Evolutionary conservation across 2,888 invertebrate species (phyloP).

Genomic region (Hypolimnas misippus): DNA sequence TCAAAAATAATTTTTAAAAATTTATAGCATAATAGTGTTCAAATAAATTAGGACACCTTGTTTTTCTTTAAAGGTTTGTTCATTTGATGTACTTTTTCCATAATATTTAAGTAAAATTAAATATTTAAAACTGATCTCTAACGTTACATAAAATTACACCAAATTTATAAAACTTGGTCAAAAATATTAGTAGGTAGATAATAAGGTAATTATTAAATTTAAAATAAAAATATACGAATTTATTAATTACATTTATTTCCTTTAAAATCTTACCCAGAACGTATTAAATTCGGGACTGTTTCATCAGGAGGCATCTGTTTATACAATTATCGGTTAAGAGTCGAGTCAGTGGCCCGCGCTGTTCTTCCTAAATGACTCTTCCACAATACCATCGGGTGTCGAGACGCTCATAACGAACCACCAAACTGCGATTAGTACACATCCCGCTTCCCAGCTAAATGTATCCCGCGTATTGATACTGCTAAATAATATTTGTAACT

Average conservation of each 20-base stretch:
- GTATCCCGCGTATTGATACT: slow-evolving; percentile 11
- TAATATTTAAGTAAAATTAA: too few species aligned
- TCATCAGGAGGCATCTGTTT: slow-evolving; percentile 77
- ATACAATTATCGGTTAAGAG: slow-evolving; percentile 82
- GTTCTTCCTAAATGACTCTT: slow-evolving; percentile 83
- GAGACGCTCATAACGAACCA: slow-evolving; percentile 62
- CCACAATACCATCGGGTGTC: slow-evolving; percentile 74
- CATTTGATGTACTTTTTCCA: too few species aligned
- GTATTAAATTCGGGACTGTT: slow-evolving; percentile 58
- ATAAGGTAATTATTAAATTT: too few species aligned
- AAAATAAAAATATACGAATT: too few species aligned
- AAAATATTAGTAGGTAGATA: too few species aligned
- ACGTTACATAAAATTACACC: too few species aligned
- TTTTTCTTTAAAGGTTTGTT: too few species aligned
- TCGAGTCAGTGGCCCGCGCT: slow-evolving; percentile 78
- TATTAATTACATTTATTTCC: neutral
- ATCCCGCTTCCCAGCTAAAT: slow-evolving; percentile 51
- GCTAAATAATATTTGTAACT: neutral
- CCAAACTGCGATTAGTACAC: slow-evolving; percentile 68
- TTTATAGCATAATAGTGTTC: neutral
- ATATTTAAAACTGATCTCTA: too few species aligned
- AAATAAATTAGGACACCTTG: too few species aligned
- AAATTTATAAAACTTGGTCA: too few species aligned
- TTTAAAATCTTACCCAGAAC: neutral
- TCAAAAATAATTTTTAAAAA: slow-evolving; percentile 32